Base-by-base conservation (phyloP, 1,140 invertebrate species). In the Centruroides vittatus region DNA sequence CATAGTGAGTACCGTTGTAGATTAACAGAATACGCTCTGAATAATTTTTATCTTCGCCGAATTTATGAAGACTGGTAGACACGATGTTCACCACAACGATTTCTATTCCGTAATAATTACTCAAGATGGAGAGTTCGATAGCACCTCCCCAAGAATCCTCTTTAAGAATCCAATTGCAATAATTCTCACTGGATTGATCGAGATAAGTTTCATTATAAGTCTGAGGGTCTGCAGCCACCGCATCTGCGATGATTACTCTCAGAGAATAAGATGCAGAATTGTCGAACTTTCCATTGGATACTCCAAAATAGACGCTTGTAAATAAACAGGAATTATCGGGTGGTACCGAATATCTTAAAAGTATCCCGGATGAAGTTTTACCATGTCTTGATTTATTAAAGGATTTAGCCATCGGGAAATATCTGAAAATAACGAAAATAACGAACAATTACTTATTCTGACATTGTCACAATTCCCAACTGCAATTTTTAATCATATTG, bases 1-100 rank as follows among this genome's bases (percentile, higher is more conserved):
- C 94, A 73, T 97, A 97, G 76, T 97, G 93, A 61, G 95, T 90
- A 34, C 93, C 93, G 77, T 97, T 92, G 73, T 96, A 98, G 54
- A 97, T 80, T 3, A 98, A 77, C 70, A 96, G 88, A 9, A 93
- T 86, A 70, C 93, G 75, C 55, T 87, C 77, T 23, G 82, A 75
- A 71, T 91, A 96, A 68, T 86, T 81, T 70, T 88, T 83, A 76
- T 95, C 89, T 74, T 97, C 93, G 5, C 93, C 93, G 77, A 97
- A 97, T 68, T 87, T 82, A 72, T 93, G 93, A 47, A 96, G 87
- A 61, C 89, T 85, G 36, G 83, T 84, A 76, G 89, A 89, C 63
- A 92, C 81, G 49, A 89, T 93, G 72, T 97, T 88, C 4, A 96
- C 86, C 7, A 95, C 93, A 67, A 85, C 90, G 74, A 97, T 95